Evolutionary conservation across 2,113 vertebrate species (phyloP), one percentile per base, ranked within the genome.

Genomic region (Rynchops niger): DNA sequence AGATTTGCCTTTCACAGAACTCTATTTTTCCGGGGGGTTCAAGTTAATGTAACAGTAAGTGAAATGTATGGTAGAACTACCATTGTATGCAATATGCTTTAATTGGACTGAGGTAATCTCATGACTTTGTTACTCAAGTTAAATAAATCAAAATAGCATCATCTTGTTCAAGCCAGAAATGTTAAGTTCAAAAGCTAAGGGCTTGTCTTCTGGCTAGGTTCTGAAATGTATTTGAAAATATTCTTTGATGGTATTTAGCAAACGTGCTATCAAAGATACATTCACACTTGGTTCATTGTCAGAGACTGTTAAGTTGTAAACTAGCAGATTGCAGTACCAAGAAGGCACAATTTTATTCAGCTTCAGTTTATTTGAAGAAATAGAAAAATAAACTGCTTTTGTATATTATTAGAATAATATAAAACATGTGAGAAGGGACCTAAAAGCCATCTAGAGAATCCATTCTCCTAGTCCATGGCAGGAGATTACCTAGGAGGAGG

Each of bases 181-280:
- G 65, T 82, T 49, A 78, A 88, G n/a, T 63, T 91, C 40, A 80
- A 85, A 94, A 94, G 18, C 55, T 81, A 59, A 67, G 23, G 47
- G 18, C 73, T 95, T 95, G 86, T 91, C 62, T 82, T 79, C 89
- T 92, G 63, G 30, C 42, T 93, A 34, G 12, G 27, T 92, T 94
- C 47, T 94, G 62, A 93, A 91, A 94, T 73, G n/a, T 52, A 26
- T 82, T 91, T 82, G 66, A 90, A 90, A 91, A 61, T 80, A 72
- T 38, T 17, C 43, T 92, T 86, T 86, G 47, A 71, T 76, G 40
- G 34, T 86, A 65, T 92, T 79, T 82, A 61, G 52, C 84, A 96
- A 94, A 74, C 11, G 13, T 26, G 38, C 82, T 67, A 13, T 86
- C 83, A 91, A 62, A 95, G 58, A 77, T 65, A 49, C 32, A 36